A percentile compares a stretch with the other conserved stretches of the same genome.
Evolutionary conservation across 2,888 invertebrate genomes (phyloP).

Genomic region (Drosophila diplacantha): DNA sequence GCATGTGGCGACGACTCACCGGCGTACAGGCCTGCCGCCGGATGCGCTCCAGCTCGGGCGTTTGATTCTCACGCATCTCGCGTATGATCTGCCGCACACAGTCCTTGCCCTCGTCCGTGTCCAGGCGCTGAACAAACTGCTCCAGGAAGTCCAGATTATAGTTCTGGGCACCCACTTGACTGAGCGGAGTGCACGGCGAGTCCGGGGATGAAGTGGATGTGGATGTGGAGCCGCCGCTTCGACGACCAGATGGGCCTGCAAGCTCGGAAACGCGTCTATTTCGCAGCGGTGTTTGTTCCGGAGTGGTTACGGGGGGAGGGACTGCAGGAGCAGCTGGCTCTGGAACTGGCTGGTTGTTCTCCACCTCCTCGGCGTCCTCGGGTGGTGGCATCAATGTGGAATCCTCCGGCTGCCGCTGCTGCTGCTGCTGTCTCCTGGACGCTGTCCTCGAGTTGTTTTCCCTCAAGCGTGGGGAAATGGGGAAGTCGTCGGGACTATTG

Average conservation of each 20-base stretch:
- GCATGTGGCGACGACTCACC: conserved; percentile 67
- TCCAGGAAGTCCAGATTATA: conserved; percentile 68
- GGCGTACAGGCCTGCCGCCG: conserved; percentile 75
- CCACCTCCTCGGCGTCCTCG: conserved; percentile 33
- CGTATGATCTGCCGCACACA: conserved; percentile 73
- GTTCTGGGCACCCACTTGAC: conserved; percentile 37
- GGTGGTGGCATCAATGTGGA: conserved; percentile 2
- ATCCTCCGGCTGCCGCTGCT: not conserved
- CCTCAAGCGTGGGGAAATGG: conserved; percentile 58
- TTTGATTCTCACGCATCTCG: conserved; percentile 75
- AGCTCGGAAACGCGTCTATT: conserved; percentile 75
- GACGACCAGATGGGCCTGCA: conserved; percentile 42
- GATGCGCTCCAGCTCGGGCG: conserved; percentile 75
- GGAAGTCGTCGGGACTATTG: conserved; percentile 75
- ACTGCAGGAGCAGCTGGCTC: not conserved
- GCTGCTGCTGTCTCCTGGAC: not conserved
- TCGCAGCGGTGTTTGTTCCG: conserved; percentile 70
- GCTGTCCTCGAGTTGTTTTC: conserved; percentile 16
- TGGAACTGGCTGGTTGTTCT: conserved; percentile 34
- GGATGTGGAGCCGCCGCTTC: conserved; percentile 39
- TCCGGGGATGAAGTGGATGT: conserved; percentile 41
- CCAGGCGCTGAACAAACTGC: conserved; percentile 67
- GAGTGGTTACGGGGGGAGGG: conserved; percentile 5
- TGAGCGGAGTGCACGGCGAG: conserved; percentile 75
- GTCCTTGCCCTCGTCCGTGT: conserved; percentile 71